phyloP scores from a whole-genome alignment of 2,113 vertebrate species.

The Phalacrocorax aristotelis region DNA sequence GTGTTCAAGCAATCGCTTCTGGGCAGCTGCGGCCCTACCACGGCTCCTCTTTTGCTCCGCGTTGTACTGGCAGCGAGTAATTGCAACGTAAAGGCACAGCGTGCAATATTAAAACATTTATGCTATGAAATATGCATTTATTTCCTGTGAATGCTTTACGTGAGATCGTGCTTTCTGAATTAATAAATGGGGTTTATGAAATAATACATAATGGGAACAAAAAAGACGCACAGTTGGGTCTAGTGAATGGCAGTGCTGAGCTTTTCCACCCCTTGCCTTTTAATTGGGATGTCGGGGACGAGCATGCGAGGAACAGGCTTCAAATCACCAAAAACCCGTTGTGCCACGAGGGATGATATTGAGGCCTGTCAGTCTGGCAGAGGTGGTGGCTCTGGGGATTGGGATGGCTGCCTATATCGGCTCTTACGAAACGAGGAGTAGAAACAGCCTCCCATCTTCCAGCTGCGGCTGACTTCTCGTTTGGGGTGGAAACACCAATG shows the following conservation, averaged over 20 bases:
- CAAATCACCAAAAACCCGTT: rapidly evolving
- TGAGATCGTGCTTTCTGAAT: neutral
- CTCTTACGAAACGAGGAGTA: neutral
- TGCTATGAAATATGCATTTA: neutral
- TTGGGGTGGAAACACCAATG: neutral
- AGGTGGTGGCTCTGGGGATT: neutral
- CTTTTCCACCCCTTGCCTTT: neutral
- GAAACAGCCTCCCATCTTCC: neutral
- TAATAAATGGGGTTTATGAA: neutral
- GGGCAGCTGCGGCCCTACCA: neutral
- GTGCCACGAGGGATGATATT: neutral
- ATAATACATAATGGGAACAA: neutral
- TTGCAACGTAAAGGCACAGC: neutral
- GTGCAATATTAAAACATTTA: neutral
- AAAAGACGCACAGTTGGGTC: neutral
- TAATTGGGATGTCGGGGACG: neutral
- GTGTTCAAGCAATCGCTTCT: neutral
- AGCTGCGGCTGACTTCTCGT: neutral
- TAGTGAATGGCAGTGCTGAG: neutral
- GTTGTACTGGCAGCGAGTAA: neutral
- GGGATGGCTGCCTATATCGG: neutral
- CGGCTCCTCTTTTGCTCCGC: neutral
- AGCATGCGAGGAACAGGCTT: neutral
- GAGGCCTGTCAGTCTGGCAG: neutral
- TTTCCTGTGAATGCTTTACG: neutral